Conservation (phyloP, 2,888 invertebrate species). For the Tipula unca region DNA sequence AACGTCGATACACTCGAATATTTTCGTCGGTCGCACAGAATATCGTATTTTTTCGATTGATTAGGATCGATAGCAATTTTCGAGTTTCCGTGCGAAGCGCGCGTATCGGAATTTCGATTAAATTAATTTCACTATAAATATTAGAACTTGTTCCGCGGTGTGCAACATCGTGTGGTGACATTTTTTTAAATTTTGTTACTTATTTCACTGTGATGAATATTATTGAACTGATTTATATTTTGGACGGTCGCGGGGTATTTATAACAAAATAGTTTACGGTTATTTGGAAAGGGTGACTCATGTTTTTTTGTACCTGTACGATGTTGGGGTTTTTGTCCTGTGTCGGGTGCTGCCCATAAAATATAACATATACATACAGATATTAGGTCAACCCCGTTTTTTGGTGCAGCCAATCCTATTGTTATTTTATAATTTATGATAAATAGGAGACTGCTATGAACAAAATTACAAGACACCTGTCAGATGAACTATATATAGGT, state of each 20-base stretch:
- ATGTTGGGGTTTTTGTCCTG: background rate
- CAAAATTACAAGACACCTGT: background rate
- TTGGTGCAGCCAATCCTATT: background rate
- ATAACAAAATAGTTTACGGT: background rate
- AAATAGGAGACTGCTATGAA: background rate
- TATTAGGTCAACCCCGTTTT: background rate
- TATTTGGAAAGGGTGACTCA: background rate
- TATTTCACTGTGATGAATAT: background rate
- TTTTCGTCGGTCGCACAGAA: background rate
- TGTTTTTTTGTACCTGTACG: background rate
- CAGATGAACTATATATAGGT: too few species aligned
- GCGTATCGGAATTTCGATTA: background rate
- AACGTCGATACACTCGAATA: background rate
- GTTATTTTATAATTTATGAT: background rate
- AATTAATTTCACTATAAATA: background rate
- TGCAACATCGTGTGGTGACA: background rate
- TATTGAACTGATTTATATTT: background rate
- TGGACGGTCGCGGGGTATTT: background rate
- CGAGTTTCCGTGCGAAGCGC: background rate
- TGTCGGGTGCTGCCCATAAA: background rate
- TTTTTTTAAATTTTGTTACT: background rate
- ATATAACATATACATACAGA: background rate
- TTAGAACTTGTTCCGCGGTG: background rate
- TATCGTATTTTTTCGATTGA: background rate
- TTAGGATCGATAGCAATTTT: background rate